These are phyloP conservation scores for Phoxinus phoxinus DNA, from an alignment of 2,113 vertebrate genomes.

Conservation along the genomic window DNA sequence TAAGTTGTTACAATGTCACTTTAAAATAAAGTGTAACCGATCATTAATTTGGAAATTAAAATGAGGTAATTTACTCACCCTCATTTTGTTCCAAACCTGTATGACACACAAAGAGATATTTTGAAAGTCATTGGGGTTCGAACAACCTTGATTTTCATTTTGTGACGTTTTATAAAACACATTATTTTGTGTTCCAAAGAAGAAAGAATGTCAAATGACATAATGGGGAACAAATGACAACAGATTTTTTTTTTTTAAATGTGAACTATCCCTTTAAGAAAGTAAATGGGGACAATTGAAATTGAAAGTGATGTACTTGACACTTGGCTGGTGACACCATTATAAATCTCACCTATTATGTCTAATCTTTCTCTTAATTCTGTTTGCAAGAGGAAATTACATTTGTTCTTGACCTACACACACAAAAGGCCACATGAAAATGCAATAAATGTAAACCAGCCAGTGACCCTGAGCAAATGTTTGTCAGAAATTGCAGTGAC, in stretches of 20 bases:
- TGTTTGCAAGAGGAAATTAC: background rate
- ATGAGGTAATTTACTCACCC: background rate
- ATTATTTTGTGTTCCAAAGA: background rate
- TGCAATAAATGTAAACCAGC: background rate
- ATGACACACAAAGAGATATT: too few species aligned
- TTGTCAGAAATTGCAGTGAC: background rate
- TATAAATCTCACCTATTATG: background rate
- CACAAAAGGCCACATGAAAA: background rate
- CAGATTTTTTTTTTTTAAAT: background rate
- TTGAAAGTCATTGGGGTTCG: too few species aligned
- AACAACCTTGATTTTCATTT: too few species aligned
- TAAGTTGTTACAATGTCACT: too few species aligned
- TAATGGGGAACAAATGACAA: background rate
- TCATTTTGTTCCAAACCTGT: background rate
- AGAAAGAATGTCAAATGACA: background rate
- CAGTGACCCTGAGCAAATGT: background rate
- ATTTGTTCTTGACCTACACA: background rate
- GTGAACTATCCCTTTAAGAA: background rate
- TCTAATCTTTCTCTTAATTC: background rate
- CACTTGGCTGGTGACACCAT: background rate
- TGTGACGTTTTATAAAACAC: background rate
- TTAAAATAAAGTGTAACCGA: too few species aligned
- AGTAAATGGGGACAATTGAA: background rate
- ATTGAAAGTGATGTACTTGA: constrained; percentile 1
- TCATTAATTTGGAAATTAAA: background rate